Evolutionary conservation across 1,140 invertebrate genomes (phyloP).

Genomic region (Hycleus phaleratus): DNA sequence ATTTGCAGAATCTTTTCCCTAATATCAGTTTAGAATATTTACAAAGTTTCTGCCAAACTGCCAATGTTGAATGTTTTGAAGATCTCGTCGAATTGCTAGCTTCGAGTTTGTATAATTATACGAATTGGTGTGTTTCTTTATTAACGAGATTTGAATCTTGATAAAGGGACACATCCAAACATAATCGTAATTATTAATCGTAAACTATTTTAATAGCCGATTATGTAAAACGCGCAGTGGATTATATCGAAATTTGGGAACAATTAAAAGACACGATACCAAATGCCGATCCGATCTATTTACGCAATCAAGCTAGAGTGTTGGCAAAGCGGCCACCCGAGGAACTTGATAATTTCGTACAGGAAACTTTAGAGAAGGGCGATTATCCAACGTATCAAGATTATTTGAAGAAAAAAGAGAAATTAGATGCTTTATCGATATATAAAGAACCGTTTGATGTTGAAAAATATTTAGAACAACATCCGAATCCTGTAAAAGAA

Average conservation of each 20-base stretch:
- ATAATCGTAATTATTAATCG: no score
- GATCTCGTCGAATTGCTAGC: constrained; percentile 28
- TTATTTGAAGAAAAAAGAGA: constrained; percentile 33
- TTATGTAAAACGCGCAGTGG: constrained; percentile 12
- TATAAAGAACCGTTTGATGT: neutral
- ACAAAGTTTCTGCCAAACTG: constrained; percentile 23
- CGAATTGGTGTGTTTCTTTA: neutral
- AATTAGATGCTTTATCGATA: no score
- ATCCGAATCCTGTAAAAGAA: constrained; percentile 48
- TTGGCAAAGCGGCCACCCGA: constrained; percentile 22
- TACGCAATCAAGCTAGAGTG: constrained; percentile 37
- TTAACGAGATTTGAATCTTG: neutral
- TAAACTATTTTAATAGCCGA: neutral
- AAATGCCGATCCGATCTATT: constrained; percentile 47
- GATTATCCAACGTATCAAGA: constrained; percentile 50
- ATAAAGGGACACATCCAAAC: no score
- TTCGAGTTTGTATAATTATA: constrained; percentile 17
- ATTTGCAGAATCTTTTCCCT: constrained; percentile 33
- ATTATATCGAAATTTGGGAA: constrained; percentile 37
- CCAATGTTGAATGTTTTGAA: constrained; percentile 12
- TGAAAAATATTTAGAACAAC: constrained; percentile 17
- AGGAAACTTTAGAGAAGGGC: constrained; percentile 38
- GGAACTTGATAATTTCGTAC: constrained; percentile 38
- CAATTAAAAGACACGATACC: constrained; percentile 38
- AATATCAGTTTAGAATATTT: constrained; percentile 38